These are phyloP conservation scores for Takifugu ocellatus DNA, from an alignment of 2,797 vertebrate species.

Conservation along the genomic window DNA sequence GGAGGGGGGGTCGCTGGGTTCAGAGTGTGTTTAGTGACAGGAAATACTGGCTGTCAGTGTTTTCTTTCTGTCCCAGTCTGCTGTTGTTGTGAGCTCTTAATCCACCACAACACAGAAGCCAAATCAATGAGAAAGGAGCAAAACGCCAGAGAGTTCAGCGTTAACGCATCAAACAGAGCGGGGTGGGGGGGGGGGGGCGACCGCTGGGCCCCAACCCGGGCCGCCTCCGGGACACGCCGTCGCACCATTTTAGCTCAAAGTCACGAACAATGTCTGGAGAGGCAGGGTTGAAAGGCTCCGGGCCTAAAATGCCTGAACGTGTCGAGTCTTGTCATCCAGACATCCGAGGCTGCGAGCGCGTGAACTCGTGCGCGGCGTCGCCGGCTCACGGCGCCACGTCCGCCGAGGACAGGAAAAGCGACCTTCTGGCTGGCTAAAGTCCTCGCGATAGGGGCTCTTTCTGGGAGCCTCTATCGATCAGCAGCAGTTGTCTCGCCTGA, in stretches of 20 bases:
- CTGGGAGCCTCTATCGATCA: constrained; percentile 1
- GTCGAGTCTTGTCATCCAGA: constrained; percentile 68
- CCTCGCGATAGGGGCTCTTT: no score
- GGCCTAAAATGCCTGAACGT: constrained; percentile 63
- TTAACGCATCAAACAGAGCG: constrained; percentile 31
- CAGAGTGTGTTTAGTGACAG: constrained; percentile 84
- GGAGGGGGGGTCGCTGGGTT: constrained; percentile 58
- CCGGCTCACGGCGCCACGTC: no score
- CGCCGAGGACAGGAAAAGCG: no score
- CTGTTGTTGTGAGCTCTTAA: constrained; percentile 82
- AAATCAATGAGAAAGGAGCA: constrained; percentile 33
- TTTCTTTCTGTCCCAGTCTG: constrained; percentile 57
- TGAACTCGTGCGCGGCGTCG: no score
- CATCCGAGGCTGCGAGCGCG: constrained; percentile 1
- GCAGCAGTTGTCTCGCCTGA: neutral
- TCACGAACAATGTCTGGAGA: no score
- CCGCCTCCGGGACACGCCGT: no score
- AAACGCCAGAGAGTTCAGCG: neutral
- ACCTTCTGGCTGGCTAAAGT: no score
- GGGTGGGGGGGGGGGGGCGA: constrained; percentile 1
- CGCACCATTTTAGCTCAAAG: neutral
- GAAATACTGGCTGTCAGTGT: constrained; percentile 74
- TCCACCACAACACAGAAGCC: constrained; percentile 41
- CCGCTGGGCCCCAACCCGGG: no score
- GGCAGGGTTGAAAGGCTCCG: no score